Evolutionary conservation across 2,888 invertebrate species (phyloP), one percentile per base, ranked within the genome.

Genomic region (Hypena proboscidalis): DNA sequence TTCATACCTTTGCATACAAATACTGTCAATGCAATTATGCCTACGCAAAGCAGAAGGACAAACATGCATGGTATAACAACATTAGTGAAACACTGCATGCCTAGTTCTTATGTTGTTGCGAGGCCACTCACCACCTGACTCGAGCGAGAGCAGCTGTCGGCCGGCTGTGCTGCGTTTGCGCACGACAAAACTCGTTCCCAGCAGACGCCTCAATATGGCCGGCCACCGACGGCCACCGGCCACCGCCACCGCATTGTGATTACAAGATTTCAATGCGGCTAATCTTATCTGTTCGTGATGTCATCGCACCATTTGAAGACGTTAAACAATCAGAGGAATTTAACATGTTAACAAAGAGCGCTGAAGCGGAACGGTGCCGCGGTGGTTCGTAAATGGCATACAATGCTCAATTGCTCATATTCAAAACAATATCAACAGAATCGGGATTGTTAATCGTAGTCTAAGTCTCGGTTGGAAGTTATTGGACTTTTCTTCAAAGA

Each of bases 121-220:
- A 83, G 82, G 83, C 80, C 82, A 76, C 83, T 70, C 74, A 83
- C 83, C 89, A 89, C 86, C 88, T 88, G 89, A 89, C 85, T 76
- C 71, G 72, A 79, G 76, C 71, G 72, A 79, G 71, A 78, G 76
- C 87, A 88, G 87, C 85, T 87, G 88, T 79, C 85, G 71, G 82
- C 82, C 86, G 85, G 83, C 77, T 74, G n/a, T n/a, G n/a, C n/a
- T 79, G 78, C 79, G 80, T 75, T 73, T 80, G 82, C 75, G 77
- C 77, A 77, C 77, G 74, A 77, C 80, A 66, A 86, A 90, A 89
- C 89, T 84, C 67, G 89, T 90, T 89, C 87, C 73, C 67, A 81
- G 77, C 82, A 85, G 74, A 80, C 81, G 77, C 73, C 79, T 70
- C 81, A 83, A 84, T 77, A 85, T 84, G 84, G 83, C 84, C 68